Base-by-base conservation (phyloP, 2,888 invertebrate genomes). In the Labia minor region DNA sequence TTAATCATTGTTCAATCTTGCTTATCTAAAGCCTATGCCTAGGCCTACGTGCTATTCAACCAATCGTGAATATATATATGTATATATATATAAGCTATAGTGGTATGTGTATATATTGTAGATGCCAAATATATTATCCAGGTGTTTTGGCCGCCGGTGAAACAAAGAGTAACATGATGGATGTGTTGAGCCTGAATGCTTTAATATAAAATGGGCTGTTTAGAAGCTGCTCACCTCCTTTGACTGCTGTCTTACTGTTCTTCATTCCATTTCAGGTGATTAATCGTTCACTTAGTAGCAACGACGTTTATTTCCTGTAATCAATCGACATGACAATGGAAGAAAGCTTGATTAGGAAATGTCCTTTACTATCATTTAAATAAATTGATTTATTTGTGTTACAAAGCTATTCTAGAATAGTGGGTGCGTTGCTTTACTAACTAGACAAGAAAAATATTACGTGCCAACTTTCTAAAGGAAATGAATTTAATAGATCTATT, bases 131-230 rank as follows among this genome's bases (percentile, higher is more conserved):
- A 26, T 26, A 26, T 26, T 26, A 49, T 49, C 49, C 49, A 49
- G 49, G 49, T 49, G 49, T 49, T 49, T 49, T 49, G 49, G 49
- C 49, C 49, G 16, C 3, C 49, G 2, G n/a, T 16, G 49, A 49
- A 49, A 49, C 49, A 49, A 49, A 49, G 49, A 49, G 49, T 3
- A 49, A 49, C 49, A 49, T 49, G 49, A 49, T 49, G 49, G 49
- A 49, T 49, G 49, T 49, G n/a, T 49, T 49, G 49, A 49, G 16
- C 49, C 49, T 16, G 49, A 49, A 49, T 49, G 49, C 49, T 49
- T 49, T 49, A 49, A 49, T 49, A 49, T 49, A 49, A 49, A 49
- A 49, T 49, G 49, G 49, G 49, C 49, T 16, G 49, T 49, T 49
- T 16, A 14, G 49, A 49, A 16, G 49, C 49, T 49, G 49, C 49